These are phyloP conservation scores for Drosophila ezoana DNA, from an alignment of 2,888 invertebrate genomes.

Conservation along the genomic window DNA sequence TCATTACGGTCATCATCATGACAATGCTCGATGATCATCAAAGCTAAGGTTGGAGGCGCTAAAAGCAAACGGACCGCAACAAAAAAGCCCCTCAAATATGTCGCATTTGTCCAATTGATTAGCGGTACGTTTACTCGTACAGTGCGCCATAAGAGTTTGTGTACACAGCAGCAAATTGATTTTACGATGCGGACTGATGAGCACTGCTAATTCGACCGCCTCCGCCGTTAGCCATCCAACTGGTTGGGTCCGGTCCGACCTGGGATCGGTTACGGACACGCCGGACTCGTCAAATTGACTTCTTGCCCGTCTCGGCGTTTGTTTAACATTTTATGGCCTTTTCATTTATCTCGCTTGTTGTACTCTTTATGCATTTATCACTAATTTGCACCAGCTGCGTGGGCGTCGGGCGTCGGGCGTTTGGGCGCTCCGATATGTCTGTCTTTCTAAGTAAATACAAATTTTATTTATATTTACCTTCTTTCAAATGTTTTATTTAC, in stretches of 20 bases:
- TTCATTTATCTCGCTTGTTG: conserved; percentile 40
- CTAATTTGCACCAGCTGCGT: conserved; percentile 25
- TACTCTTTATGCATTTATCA: conserved; percentile 42
- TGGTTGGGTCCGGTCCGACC: conserved; percentile 35
- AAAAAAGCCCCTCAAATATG: conserved; percentile 52
- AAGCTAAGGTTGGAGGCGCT: conserved; percentile 29
- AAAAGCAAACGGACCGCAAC: conserved; percentile 42
- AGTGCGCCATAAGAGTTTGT: conserved; percentile 64
- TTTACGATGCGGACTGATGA: conserved; percentile 58
- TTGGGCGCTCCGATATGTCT: conserved; percentile 1
- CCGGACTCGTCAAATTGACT: conserved; percentile 30
- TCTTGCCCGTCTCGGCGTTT: conserved; percentile 35
- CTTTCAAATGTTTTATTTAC: conserved; percentile 34
- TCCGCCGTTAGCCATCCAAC: conserved; percentile 13
- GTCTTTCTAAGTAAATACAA: background rate
- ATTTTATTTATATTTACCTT: conserved; percentile 5
- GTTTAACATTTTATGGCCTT: conserved; percentile 42
- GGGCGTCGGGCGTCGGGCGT: conserved; percentile 12
- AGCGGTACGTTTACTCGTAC: conserved; percentile 54
- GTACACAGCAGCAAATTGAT: conserved; percentile 66
- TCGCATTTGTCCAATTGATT: conserved; percentile 70
- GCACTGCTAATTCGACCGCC: conserved; percentile 34
- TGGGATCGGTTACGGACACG: conserved; percentile 15
- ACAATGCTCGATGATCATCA: background rate
- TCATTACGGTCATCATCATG: conserved; percentile 1